A percentile compares a stretch with the other conserved stretches of the same genome.
Evolutionary conservation across 2,797 vertebrate genomes (phyloP).

Genomic region (Acrossocheilus wenchowensis): DNA sequence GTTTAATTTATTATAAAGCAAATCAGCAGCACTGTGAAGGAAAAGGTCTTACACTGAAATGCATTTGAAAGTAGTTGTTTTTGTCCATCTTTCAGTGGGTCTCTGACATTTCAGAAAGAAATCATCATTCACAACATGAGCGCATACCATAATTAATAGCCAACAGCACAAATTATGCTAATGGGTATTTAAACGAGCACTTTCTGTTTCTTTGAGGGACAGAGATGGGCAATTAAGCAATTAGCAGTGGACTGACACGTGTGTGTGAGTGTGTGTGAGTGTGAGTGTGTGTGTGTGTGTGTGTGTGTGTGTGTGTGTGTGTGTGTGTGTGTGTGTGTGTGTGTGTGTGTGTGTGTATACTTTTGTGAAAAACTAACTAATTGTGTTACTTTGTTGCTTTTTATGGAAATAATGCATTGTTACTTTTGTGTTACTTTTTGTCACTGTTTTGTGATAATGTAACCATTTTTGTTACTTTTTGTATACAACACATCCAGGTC

Average conservation of each 20-base stretch:
- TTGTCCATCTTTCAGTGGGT: background rate
- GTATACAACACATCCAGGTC: no score
- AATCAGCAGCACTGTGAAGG: background rate
- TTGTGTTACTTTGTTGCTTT: no score
- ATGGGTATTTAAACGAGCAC: constrained; percentile 56
- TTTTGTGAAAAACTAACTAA: no score
- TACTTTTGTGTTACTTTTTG: no score
- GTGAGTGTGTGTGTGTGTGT: background rate
- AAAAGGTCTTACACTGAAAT: background rate
- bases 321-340: background rate
- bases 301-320: background rate
- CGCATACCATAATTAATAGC: constrained; percentile 44
- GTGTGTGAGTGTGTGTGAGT: background rate
- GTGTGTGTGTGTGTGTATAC: constrained; percentile 3
- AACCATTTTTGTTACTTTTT: no score
- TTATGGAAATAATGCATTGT: no score
- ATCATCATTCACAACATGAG: constrained; percentile 23
- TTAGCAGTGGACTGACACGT: background rate
- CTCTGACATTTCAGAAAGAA: constrained; percentile 30
- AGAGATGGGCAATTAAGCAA: constrained; percentile 40
- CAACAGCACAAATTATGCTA: constrained; percentile 45
- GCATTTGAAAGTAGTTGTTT: background rate
- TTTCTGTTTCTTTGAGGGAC: constrained; percentile 34
- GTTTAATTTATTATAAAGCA: background rate
- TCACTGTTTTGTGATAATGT: no score